phyloP scores from a whole-genome alignment of 2,797 vertebrate species.

The Oreortyx pictus region DNA sequence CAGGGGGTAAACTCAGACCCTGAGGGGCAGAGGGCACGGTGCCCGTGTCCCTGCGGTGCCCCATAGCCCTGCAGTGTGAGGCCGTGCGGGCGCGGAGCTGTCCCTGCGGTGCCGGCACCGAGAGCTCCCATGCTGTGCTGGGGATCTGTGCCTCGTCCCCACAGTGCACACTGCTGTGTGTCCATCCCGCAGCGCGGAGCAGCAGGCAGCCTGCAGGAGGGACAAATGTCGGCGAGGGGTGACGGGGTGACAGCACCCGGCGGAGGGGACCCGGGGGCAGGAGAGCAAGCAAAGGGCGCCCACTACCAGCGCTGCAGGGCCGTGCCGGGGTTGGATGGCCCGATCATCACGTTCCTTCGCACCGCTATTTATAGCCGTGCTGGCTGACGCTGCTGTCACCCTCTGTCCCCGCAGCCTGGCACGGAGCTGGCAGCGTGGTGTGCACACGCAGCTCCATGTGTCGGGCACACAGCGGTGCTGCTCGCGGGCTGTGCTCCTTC shows the following conservation, averaged over 20 bases:
- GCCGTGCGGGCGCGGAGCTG: background rate
- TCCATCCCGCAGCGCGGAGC: background rate
- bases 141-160: background rate
- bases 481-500: fast-evolving
- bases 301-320: background rate
- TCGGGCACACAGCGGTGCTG: background rate
- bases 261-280: constrained; percentile 1
- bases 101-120: fast-evolving
- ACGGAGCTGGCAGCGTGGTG: background rate
- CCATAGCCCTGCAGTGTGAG: fast-evolving
- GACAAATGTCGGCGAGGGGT: background rate
- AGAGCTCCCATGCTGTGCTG: background rate
- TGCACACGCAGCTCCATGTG: background rate
- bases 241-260: constrained; percentile 22
- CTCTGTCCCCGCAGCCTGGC: fast-evolving
- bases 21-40: background rate
- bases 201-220: background rate
- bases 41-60: background rate
- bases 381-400: constrained; percentile 8
- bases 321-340: constrained; percentile 8
- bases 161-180: fast-evolving
- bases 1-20: background rate
- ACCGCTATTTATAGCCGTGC: constrained; percentile 50
- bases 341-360: background rate
- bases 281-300: constrained; percentile 30